A percentile compares a stretch with the other conserved stretches of the same genome.
phyloP scores from a whole-genome alignment of 2,113 vertebrate species.

The Tachysurus vachellii region DNA sequence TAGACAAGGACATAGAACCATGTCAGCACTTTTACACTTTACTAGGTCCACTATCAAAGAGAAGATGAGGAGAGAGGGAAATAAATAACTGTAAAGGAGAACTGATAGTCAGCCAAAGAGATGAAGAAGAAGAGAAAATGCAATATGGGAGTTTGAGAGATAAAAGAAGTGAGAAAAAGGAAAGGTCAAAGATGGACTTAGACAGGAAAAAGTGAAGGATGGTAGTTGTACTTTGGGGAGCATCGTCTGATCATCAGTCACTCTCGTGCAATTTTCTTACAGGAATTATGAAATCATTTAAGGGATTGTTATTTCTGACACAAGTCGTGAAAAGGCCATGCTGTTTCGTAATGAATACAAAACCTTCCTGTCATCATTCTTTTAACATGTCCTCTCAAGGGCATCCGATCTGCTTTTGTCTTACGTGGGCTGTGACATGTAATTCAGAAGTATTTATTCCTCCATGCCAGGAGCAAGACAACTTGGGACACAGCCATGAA shows the following conservation, averaged over 20 bases:
- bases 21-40: slow-evolving; percentile 51
- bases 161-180: not conserved
- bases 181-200: not conserved
- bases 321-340: slow-evolving; percentile 29
- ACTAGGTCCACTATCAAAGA: not conserved
- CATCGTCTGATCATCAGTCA: slow-evolving; percentile 49
- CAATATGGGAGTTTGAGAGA: not conserved
- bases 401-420: not conserved
- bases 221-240: not conserved
- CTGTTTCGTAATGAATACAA: slow-evolving; percentile 15
- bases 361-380: slow-evolving; percentile 22
- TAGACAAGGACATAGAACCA: not conserved
- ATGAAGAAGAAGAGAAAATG: not conserved
- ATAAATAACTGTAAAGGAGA: not conserved
- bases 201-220: not conserved
- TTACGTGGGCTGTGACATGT: not conserved
- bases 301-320: slow-evolving; percentile 40
- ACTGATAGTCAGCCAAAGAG: not conserved
- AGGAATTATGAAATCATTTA: slow-evolving; percentile 45
- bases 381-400: slow-evolving; percentile 9
- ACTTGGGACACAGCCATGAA: not conserved
- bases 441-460: slow-evolving; percentile 1
- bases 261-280: slow-evolving; percentile 36
- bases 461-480: not conserved
- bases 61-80: not conserved